Base-by-base conservation (phyloP, 2,797 vertebrate species). In the Catostomus latipinnis region DNA sequence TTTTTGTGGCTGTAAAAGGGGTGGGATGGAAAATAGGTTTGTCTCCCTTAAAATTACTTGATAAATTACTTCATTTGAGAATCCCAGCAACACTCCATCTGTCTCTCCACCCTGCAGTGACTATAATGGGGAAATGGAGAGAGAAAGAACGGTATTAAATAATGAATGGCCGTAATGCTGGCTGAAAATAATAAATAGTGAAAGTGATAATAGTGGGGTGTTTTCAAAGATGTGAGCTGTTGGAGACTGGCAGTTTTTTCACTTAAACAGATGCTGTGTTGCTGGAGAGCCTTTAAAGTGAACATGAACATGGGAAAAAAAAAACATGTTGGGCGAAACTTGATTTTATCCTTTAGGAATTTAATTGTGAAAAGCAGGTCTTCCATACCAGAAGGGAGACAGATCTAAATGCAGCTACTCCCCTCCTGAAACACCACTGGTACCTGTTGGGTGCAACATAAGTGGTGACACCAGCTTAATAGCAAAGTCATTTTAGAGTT, bases 11-110 rank as follows among this genome's bases (percentile, higher is more conserved):
- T 58, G 18, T 13, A 74, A 68, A 72, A 71, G 45, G 46, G 83
- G 83, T 83, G 76, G 87, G 78, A 86, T 87, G 83, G 75, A 46
- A 60, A 81, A 63, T 85, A 76, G 78, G 71, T 87, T 91, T 91
- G 91, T 85, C 82, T 90, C 81, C 83, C 57, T 82, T 68, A 34
- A 34, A 34, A 34, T 34, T 34, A 34, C 34, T 34, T 34, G 82
- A 85, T 88, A 92, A 91, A 90, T 91, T 85, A 88, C 83, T 89
- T 85, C 89, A 87, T 89, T 87, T 87, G 87, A 86, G 88, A 86
- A 89, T 89, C 81, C 82, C 34, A 83, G 69, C 74, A 18, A 75
- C 50, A 46, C 81, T 54, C 85, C 78, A 81, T 84, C 87, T 85
- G 85, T 89, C 85, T 68, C 85, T 81, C 88, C 74, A 78, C 83